Conservation (phyloP, 1,140 invertebrate genomes). For the Pseudomyrmex concolor region DNA sequence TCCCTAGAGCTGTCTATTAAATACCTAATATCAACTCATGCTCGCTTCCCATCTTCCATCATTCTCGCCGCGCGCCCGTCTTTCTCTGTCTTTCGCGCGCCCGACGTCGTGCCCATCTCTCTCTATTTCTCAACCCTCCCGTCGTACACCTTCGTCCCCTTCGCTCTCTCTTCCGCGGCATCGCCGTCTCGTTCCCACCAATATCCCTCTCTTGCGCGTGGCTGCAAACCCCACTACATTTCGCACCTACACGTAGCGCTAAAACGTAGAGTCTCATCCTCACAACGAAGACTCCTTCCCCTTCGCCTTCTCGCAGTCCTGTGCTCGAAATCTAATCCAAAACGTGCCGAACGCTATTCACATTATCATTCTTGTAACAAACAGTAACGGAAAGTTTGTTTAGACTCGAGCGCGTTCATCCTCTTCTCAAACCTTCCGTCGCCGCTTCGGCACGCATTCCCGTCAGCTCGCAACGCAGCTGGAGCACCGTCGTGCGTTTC, state of each 20-base stretch:
- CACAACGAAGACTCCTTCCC: neutral
- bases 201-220: slow-evolving; percentile 21
- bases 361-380: slow-evolving; percentile 82
- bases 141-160: neutral
- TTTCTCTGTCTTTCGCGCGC: neutral
- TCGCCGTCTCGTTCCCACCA: slow-evolving; percentile 1
- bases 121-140: neutral
- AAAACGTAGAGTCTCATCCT: slow-evolving; percentile 42
- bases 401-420: slow-evolving; percentile 59
- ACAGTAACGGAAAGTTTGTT: slow-evolving; percentile 77
- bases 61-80: neutral
- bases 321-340: slow-evolving; percentile 78
- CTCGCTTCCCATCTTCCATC: slow-evolving; percentile 55
- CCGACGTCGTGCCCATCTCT: neutral
- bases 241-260: slow-evolving; percentile 38
- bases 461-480: neutral
- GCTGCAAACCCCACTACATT: slow-evolving; percentile 39
- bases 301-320: slow-evolving; percentile 10
- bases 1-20: slow-evolving; percentile 81
- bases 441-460: neutral
- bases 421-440: slow-evolving; percentile 40
- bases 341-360: slow-evolving; percentile 75
- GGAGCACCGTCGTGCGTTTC: slow-evolving; percentile 46
- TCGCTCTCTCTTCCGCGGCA: slow-evolving; percentile 16
- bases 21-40: slow-evolving; percentile 81